These are phyloP conservation scores for Albula goreensis DNA, from an alignment of 2,113 vertebrate species.

Conservation along the genomic window DNA sequence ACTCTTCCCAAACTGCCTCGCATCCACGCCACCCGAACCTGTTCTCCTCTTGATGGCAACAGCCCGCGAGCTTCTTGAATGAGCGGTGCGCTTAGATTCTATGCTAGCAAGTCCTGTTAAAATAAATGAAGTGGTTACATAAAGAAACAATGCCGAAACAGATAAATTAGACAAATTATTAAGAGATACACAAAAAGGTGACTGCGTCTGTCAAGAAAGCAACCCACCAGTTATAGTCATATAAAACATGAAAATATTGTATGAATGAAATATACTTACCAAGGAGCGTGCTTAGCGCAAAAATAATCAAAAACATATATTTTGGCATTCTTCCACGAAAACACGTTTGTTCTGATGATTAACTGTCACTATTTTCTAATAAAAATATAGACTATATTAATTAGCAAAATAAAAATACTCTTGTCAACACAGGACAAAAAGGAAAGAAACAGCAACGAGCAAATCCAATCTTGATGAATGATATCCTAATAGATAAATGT, in stretches of 20 bases:
- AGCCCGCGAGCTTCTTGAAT: conserved; percentile 31
- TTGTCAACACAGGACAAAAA: no score
- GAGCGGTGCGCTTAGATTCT: conserved; percentile 15
- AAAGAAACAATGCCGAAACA: conserved; percentile 12
- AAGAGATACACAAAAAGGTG: background rate
- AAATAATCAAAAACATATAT: conserved; percentile 30
- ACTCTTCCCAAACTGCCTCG: conserved; percentile 42
- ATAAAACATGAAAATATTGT: background rate
- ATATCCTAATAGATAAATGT: background rate
- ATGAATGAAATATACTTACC: conserved; percentile 54
- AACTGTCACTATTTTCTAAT: background rate
- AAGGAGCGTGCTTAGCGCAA: conserved; percentile 49
- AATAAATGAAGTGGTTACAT: background rate
- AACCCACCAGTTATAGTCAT: no score
- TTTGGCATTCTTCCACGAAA: conserved; percentile 48
- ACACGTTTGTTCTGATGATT: background rate
- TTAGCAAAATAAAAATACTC: no score
- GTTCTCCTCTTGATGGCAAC: conserved; percentile 33
- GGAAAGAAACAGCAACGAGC: background rate
- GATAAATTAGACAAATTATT: background rate
- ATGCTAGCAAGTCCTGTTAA: conserved; percentile 47
- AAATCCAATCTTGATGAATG: background rate
- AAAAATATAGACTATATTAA: no score
- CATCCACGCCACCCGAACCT: conserved; percentile 1
- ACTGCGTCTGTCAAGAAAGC: no score